Evolutionary conservation across 2,888 invertebrate species (phyloP), one percentile per base, ranked within the genome.

Genomic region (Diplazon laetatorius): DNA sequence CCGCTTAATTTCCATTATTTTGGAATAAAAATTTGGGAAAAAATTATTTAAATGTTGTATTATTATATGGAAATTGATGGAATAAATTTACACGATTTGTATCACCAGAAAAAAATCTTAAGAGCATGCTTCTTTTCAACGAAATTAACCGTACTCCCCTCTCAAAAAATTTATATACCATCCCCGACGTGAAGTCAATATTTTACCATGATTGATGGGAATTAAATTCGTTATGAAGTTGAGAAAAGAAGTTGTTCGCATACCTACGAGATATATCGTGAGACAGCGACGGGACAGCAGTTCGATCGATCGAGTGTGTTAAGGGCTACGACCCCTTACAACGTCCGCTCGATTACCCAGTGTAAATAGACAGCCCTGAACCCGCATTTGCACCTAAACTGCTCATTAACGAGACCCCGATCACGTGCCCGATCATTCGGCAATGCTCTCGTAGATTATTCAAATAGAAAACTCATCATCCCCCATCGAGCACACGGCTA

Each of bases 271-370:
- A 25, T 50, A 37, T 12, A 20, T 22, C 10, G 65, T 14, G 52
- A 52, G 20, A 16, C 4, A 39, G 14, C 37, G 14, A 3, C 22
- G 12, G 39, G 14, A 25, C 20, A 66, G 14, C 8, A 48, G 35
- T 6, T 2, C 39, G 22, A 52, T 66, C 50, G 39, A 22, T 39
- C 50, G 22, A 2, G 14, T 52, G 20, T 9, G 25, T 22, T 39
- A 39, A 50, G 20, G 20, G 48, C 22, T 39, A 10, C 65, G 35
- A 52, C 37, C 50, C 22, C 37, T 66, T 52, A 39, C 30, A 52
- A 52, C 52, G 52, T 66, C 22, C 50, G 50, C 50, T 39, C 52
- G 65, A 66, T 66, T 66, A 66, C 6, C 65, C 39, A 66, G n/a
- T 14, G 18, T 50, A 22, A 52, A 66, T 50, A 52, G 65, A 37